These are phyloP conservation scores for Steinernema scapterisci DNA, from an alignment of 2,888 invertebrate species.

Conservation along the genomic window DNA sequence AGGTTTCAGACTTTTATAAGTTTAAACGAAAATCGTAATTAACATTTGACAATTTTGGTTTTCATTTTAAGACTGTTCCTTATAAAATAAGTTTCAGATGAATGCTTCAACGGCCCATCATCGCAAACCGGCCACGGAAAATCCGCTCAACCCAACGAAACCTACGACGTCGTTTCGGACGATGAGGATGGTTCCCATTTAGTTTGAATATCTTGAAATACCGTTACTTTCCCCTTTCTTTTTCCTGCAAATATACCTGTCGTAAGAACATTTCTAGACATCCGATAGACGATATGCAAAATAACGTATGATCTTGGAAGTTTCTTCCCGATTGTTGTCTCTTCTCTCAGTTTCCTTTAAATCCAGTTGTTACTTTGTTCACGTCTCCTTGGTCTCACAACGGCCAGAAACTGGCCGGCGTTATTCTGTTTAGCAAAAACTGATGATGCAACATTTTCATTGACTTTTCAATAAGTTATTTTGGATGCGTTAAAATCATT, in stretches of 20 bases:
- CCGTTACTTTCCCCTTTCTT: neutral
- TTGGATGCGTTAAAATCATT: neutral
- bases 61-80: too few relatives aligned
- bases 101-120: neutral
- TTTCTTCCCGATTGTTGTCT: too few relatives aligned
- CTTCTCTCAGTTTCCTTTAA: too few relatives aligned
- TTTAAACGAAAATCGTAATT: too few relatives aligned
- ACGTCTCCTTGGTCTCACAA: slow-evolving; percentile 21
- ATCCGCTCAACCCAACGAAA: neutral
- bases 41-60: too few relatives aligned
- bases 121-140: neutral
- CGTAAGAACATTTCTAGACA: too few relatives aligned
- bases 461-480: neutral
- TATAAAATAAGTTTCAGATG: neutral
- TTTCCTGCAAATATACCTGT: too few relatives aligned
- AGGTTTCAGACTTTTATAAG: too few relatives aligned
- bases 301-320: too few relatives aligned
- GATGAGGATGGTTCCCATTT: slow-evolving; percentile 2
- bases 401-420: neutral
- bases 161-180: slow-evolving; percentile 14
- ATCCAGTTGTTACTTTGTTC: slow-evolving; percentile 13
- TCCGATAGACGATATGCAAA: too few relatives aligned
- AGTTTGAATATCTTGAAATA: neutral
- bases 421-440: neutral
- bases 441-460: neutral